A percentile compares a stretch with the other conserved stretches of the same genome.
Evolutionary conservation across 2,113 vertebrate species (phyloP).

Genomic region (Hemichromis elongatus): DNA sequence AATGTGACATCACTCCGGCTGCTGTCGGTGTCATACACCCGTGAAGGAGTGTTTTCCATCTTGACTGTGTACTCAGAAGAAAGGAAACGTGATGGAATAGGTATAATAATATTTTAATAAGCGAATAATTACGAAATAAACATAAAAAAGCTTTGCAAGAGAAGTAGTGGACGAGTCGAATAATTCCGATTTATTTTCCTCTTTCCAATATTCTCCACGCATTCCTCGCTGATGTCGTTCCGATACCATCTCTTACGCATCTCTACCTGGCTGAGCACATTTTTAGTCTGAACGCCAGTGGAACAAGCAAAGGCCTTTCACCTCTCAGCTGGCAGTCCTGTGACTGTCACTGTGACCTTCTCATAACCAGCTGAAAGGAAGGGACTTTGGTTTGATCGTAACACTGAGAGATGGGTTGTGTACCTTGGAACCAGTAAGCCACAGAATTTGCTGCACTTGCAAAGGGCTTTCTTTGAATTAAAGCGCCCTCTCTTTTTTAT

Average conservation of each 20-base stretch:
- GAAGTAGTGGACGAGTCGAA: not conserved
- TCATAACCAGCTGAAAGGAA: slow-evolving; percentile 46
- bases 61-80: slow-evolving; percentile 17
- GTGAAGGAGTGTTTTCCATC: not conserved
- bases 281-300: not conserved
- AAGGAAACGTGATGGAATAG: not conserved
- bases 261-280: not conserved
- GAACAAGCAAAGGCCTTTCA: not conserved
- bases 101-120: not conserved
- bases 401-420: slow-evolving; percentile 47
- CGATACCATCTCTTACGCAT: not conserved
- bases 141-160: not conserved
- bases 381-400: slow-evolving; percentile 47
- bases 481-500: not conserved
- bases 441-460: slow-evolving; percentile 56
- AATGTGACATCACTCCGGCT: slow-evolving; percentile 9
- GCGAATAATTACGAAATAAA: not conserved
- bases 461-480: slow-evolving; percentile 25
- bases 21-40: not conserved
- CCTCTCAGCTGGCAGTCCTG: slow-evolving; percentile 21
- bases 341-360: slow-evolving; percentile 47
- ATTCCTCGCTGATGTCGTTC: not conserved
- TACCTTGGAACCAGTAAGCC: slow-evolving; percentile 50
- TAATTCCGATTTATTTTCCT: not conserved
- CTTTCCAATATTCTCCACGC: not conserved